phyloP scores from a whole-genome alignment of 2,797 vertebrate genomes.

The Prionace glauca region DNA sequence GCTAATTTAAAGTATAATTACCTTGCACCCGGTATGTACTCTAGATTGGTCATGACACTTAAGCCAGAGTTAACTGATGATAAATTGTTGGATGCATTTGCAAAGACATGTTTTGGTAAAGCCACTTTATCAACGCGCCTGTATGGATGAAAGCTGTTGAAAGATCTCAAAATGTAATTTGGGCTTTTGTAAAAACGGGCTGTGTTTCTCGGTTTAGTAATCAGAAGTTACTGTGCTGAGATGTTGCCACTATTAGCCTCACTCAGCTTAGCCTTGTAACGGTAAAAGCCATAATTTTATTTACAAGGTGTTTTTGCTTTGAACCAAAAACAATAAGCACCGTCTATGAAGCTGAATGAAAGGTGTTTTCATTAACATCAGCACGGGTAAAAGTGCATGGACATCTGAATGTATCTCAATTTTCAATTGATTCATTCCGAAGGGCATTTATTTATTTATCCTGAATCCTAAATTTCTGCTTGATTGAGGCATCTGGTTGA shows the following conservation, averaged over 20 bases:
- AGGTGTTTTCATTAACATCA: background rate
- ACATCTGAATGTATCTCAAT: background rate
- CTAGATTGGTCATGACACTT: background rate
- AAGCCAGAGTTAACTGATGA: background rate
- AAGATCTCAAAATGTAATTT: background rate
- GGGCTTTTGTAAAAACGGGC: background rate
- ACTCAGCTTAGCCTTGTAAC: background rate
- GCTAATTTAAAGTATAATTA: background rate
- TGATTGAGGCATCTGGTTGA: background rate
- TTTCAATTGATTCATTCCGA: background rate
- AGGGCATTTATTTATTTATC: background rate
- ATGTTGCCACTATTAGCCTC: background rate
- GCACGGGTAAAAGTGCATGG: background rate
- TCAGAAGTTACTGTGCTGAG: background rate
- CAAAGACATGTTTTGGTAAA: background rate
- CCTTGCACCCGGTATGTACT: too few relatives aligned
- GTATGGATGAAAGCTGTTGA: background rate
- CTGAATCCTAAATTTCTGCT: background rate
- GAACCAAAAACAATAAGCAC: background rate
- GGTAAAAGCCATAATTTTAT: background rate
- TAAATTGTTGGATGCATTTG: background rate
- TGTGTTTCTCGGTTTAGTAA: background rate
- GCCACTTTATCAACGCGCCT: background rate
- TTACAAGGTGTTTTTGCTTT: background rate
- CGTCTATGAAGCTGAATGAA: background rate